Evolutionary conservation across 2,888 invertebrate species (phyloP).

Genomic region (Parthenolecanium corni): DNA sequence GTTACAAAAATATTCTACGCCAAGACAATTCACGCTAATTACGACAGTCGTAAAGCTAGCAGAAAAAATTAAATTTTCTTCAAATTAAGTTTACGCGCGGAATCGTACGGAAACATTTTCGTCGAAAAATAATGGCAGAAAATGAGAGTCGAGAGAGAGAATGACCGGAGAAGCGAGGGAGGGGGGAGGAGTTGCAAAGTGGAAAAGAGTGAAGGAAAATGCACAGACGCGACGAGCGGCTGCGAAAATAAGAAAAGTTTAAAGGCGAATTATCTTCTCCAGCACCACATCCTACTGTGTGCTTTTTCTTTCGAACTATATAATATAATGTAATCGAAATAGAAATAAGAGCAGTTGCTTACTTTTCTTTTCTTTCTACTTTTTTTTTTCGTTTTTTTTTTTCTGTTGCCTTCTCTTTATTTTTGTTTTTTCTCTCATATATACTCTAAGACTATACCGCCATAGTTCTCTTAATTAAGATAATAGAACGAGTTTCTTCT

Average conservation of each 20-base stretch:
- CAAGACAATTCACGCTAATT: neutral
- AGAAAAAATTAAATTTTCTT: neutral
- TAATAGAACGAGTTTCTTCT: constrained; percentile 13
- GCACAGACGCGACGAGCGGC: neutral
- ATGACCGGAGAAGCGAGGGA: neutral
- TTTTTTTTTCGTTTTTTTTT: neutral
- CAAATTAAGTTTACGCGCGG: neutral
- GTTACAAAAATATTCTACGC: neutral
- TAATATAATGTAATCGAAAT: constrained; percentile 20
- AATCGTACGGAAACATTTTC: neutral
- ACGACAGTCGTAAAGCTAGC: neutral
- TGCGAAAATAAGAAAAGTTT: constrained; percentile 11
- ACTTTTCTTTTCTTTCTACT: neutral
- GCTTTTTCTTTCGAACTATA: neutral
- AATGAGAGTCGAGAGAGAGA: neutral
- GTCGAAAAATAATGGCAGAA: neutral
- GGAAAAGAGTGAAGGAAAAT: neutral
- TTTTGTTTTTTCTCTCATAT: too few relatives aligned
- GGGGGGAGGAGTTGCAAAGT: neutral
- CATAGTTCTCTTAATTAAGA: constrained; percentile 21
- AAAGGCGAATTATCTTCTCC: constrained; percentile 15
- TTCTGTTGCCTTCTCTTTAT: too few relatives aligned
- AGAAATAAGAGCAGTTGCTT: constrained; percentile 13
- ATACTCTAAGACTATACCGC: neutral
- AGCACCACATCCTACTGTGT: too few relatives aligned